Evolutionary conservation across 2,888 invertebrate species (phyloP), one percentile per base, ranked within the genome.

Genomic region (Xylota segnis): DNA sequence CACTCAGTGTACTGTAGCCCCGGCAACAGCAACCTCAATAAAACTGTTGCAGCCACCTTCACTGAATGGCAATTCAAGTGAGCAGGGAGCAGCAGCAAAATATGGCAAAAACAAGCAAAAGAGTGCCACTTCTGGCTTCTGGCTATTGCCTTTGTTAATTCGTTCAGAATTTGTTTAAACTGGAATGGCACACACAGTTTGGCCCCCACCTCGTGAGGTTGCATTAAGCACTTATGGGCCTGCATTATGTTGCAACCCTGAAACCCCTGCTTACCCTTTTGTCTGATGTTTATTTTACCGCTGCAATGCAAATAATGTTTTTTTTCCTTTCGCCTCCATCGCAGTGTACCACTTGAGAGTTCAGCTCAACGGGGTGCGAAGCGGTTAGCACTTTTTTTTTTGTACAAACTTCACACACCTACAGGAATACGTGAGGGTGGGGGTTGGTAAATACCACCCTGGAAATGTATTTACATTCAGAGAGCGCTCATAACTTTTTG

Each of bases 91-190:
- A 27, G 16, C 6, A 65, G 43, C 29, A 47, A 32, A 23, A 27
- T 27, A 3, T 43, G 12, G 50, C 58, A 37, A 52, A 52, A 50
- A 29, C 34, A 45, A 71, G 65, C 58, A 71, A 56, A 56, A 63
- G 23, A 66, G 37, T 45, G 29, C 72, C 66, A 50, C 66, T 56
- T 63, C 54, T 50, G 43, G 70, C 76, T 76, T 58, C 40, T 45
- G 71, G 71, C 58, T 61, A 75, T 81, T 56, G 70, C 40, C 58
- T 76, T 76, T 72, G 56, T 76, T 61, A 82, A 82, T 82, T 76
- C 59, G 52, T 54, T 72, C 43, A 63, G 29, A 34, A 37, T 59
- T 77, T 68, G 47, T 63, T 83, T 63, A 23, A 71, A 65, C 23
- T 37, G 34, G 47, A 29, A 56, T 23, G 23, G 54, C 32, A 68